phyloP scores from a whole-genome alignment of 2,888 invertebrate genomes.

The Hemaris fuciformis region DNA sequence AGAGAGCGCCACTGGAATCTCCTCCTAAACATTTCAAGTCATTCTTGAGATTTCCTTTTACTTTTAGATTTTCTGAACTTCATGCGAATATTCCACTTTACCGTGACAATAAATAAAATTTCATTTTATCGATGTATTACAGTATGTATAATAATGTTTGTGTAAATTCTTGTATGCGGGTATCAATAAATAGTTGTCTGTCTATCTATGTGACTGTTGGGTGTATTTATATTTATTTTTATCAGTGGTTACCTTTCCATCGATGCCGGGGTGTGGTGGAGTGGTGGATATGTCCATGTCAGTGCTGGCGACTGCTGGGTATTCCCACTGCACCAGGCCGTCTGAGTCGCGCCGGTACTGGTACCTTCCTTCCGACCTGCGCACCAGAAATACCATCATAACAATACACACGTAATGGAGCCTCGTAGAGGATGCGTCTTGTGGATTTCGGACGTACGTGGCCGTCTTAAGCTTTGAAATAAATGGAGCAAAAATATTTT shows the following conservation, averaged over 20 bases:
- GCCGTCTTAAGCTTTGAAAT: constrained; percentile 23
- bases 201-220: too few species aligned
- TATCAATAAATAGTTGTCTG: too few species aligned
- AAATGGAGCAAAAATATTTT: too few species aligned
- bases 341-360: constrained; percentile 81
- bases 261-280: constrained; percentile 60
- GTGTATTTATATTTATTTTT: too few species aligned
- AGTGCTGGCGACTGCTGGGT: constrained; percentile 67
- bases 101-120: too few species aligned
- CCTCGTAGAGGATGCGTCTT: constrained; percentile 24
- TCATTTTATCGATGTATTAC: too few species aligned
- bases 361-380: constrained; percentile 83
- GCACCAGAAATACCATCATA: constrained; percentile 33
- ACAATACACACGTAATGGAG: constrained; percentile 20
- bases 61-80: too few species aligned
- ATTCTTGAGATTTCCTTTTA: too few species aligned
- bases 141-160: too few species aligned
- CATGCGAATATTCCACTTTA: too few species aligned
- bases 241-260: constrained; percentile 42
- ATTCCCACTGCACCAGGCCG: constrained; percentile 83
- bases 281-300: constrained; percentile 80
- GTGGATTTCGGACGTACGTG: constrained; percentile 27
- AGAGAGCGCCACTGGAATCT: constrained; percentile 25
- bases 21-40: too few species aligned
- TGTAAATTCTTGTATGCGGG: too few species aligned